Conservation (phyloP, 2,888 invertebrate genomes). For the Alviniconcha strummeri region DNA sequence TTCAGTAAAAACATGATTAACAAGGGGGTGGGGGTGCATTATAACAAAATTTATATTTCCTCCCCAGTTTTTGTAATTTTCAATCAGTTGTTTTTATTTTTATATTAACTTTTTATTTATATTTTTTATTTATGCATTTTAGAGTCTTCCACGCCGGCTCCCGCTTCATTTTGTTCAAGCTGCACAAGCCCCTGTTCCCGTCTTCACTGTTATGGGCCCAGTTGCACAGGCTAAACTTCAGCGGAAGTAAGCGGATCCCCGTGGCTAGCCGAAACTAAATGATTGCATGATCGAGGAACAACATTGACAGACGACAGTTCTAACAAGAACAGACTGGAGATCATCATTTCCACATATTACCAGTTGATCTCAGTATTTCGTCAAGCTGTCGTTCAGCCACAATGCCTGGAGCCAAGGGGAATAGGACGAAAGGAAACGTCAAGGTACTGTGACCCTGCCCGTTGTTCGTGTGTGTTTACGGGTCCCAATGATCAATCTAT, state of each 20-base stretch:
- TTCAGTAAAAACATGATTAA: not conserved
- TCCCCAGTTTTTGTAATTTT: not conserved
- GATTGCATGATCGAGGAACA: constrained; percentile 9
- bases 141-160: too few species aligned
- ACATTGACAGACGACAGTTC: not conserved
- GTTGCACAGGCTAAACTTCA: too few species aligned
- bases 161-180: not conserved
- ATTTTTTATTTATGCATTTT: too few species aligned
- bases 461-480: too few species aligned
- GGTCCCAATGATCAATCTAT: not conserved
- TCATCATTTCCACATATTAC: not conserved
- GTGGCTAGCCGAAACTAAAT: constrained; percentile 3
- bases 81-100: not conserved
- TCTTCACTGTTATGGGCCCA: not conserved
- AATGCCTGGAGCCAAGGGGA: constrained; percentile 27
- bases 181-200: not conserved
- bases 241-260: not conserved
- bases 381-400: not conserved
- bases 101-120: not conserved
- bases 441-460: constrained; percentile 5
- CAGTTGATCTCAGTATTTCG: not conserved
- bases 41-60: not conserved
- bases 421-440: constrained; percentile 30
- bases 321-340: not conserved
- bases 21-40: not conserved